Percentiles rank a stretch among this genome's conserved stretches.
These are phyloP conservation scores for Chymomyza caudatula DNA, from an alignment of 2,888 invertebrate species.

Conservation along the genomic window DNA sequence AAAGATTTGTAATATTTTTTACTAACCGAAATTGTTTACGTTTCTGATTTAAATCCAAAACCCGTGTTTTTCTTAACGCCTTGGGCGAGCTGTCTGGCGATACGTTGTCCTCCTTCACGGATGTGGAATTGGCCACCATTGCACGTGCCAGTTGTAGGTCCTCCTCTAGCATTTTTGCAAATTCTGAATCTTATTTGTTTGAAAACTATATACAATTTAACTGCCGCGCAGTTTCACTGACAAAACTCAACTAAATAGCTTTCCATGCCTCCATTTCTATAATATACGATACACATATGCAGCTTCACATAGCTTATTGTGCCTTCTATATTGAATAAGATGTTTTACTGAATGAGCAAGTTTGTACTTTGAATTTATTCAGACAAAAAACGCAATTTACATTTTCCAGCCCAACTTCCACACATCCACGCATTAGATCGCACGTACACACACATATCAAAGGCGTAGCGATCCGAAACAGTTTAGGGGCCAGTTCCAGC, in stretches of 20 bases:
- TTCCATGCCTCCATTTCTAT: slow-evolving; percentile 40
- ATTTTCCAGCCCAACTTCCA: slow-evolving; percentile 13
- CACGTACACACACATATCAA: neutral
- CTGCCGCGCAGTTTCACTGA: slow-evolving; percentile 38
- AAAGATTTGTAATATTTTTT: neutral
- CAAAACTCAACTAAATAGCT: slow-evolving; percentile 49
- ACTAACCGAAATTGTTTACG: slow-evolving; percentile 85
- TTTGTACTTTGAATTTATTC: slow-evolving; percentile 61
- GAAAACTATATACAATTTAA: neutral
- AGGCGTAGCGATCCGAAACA: neutral
- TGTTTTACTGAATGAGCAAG: slow-evolving; percentile 32
- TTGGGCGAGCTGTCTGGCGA: slow-evolving; percentile 82
- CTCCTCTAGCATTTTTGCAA: slow-evolving; percentile 50
- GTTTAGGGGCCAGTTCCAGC: neutral
- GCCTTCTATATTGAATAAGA: slow-evolving; percentile 33
- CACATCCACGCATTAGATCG: neutral
- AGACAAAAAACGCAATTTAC: slow-evolving; percentile 22
- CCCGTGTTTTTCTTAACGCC: slow-evolving; percentile 82
- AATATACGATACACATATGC: slow-evolving; percentile 41
- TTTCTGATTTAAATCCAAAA: slow-evolving; percentile 83
- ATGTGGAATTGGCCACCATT: slow-evolving; percentile 76
- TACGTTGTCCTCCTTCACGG: neutral
- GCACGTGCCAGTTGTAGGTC: slow-evolving; percentile 84
- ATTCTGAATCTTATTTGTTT: neutral
- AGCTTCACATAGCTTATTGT: slow-evolving; percentile 36